phyloP scores from a whole-genome alignment of 2,888 invertebrate species.

The Diploptera punctata region DNA sequence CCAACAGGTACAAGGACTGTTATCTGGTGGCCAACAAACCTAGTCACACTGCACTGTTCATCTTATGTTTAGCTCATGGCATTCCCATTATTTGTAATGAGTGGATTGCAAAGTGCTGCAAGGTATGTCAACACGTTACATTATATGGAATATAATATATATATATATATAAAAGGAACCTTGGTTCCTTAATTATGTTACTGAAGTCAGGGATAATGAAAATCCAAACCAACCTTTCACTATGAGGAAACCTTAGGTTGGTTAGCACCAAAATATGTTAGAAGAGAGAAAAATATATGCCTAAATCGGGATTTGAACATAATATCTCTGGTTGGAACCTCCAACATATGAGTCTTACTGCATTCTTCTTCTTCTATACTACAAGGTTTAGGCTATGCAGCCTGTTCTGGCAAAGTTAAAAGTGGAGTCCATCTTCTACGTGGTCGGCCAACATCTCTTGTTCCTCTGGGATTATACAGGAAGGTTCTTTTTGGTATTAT shows the following conservation, averaged over 20 bases:
- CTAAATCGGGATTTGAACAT: too few species aligned
- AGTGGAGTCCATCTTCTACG: too few species aligned
- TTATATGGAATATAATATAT: neutral
- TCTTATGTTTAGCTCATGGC: constrained; percentile 72
- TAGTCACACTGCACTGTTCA: constrained; percentile 75
- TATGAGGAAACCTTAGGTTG: neutral
- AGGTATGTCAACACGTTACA: neutral
- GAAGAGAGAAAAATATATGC: too few species aligned
- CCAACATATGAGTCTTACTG: too few species aligned
- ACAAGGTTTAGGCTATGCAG: too few species aligned
- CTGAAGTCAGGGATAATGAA: neutral
- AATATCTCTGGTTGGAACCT: too few species aligned
- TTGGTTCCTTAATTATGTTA: neutral
- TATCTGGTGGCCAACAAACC: constrained; percentile 72
- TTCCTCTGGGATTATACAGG: too few species aligned
- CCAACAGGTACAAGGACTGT: constrained; percentile 61
- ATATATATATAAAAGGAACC: neutral
- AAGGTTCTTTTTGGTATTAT: too few species aligned
- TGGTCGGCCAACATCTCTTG: too few species aligned
- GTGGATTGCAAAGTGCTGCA: constrained; percentile 66
- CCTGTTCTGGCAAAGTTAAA: too few species aligned
- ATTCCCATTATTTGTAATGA: constrained; percentile 70
- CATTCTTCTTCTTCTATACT: too few species aligned
- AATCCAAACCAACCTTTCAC: neutral
- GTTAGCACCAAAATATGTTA: neutral